A percentile compares a stretch with the other conserved stretches of the same genome.
These are phyloP conservation scores for Thymelicus sylvestris DNA, from an alignment of 2,888 invertebrate species.

Conservation along the genomic window DNA sequence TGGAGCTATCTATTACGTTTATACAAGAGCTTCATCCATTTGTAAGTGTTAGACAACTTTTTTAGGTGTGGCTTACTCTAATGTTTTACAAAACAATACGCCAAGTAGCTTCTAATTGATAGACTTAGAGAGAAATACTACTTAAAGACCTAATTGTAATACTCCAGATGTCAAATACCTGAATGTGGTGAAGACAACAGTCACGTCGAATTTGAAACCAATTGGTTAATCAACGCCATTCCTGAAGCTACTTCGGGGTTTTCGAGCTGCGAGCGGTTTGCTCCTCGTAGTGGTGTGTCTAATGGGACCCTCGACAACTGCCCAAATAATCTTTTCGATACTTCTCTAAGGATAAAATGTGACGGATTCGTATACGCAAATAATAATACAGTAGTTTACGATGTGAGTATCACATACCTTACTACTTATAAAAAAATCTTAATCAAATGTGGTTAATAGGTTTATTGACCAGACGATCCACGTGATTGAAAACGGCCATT, in stretches of 20 bases:
- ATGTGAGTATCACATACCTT: not conserved
- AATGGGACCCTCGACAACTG: not conserved
- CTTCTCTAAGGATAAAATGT: not conserved
- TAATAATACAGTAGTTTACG: not conserved
- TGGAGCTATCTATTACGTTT: too few relatives aligned
- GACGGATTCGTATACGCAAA: not conserved
- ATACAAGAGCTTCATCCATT: too few relatives aligned
- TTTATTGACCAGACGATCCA: too few relatives aligned
- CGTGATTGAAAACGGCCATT: too few relatives aligned
- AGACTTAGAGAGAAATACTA: too few relatives aligned
- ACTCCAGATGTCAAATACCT: slow-evolving; percentile 75
- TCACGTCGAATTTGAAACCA: slow-evolving; percentile 57
- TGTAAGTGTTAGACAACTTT: too few relatives aligned
- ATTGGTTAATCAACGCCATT: slow-evolving; percentile 76
- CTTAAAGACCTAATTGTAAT: too few relatives aligned
- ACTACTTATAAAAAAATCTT: too few relatives aligned
- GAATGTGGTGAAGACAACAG: slow-evolving; percentile 76
- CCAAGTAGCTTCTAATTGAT: too few relatives aligned
- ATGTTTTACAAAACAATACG: too few relatives aligned
- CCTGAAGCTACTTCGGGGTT: slow-evolving; percentile 61
- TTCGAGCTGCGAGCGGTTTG: slow-evolving; percentile 77
- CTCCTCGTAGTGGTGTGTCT: slow-evolving; percentile 41
- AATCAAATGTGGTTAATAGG: too few relatives aligned
- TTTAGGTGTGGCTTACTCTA: too few relatives aligned
- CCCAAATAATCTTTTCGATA: not conserved